Evolutionary conservation across 92 coral and sea anemone species (phyloP), one percentile per base, ranked within the genome.

Genomic region (Zoanthus solanderi): DNA sequence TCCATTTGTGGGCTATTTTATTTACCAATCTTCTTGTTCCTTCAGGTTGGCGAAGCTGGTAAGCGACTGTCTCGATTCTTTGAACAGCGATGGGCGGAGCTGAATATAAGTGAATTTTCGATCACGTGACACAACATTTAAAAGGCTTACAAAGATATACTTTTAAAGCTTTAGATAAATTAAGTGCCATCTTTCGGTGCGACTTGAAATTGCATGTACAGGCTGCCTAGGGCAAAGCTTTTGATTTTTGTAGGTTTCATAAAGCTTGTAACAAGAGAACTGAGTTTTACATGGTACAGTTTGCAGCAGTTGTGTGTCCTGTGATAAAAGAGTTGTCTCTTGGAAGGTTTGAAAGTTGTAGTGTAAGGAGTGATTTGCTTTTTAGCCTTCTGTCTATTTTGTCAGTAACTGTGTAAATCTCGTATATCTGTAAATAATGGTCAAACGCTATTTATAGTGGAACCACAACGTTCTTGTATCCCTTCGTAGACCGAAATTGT

Each of bases 1-100:
- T 7, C 56, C 56, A 37, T 37, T 37, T 4, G 42, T 50, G 56
- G 56, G 0, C 56, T 13, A 8, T 63, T 16, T 63, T 13, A 63
- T 63, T 63, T 13, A 13, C 29, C 1, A 63, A 13, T 13, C 23
- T 63, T 23, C 16, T 63, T 13, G 18, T 17, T 4, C 69, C 69
- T 63, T 12, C 85, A 97, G 99, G 99, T 97, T 76, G 99, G 99
- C 0, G 98, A 93, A 82, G 99, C 99, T 13, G 99, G 99, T 14
- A 97, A 97, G 90, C 96, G 98, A 84, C 89, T 97, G 78, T 89
- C 93, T 46, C 83, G 87, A 78, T 97, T 93, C 88, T 97, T 97
- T 66, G 97, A 95, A 75, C 87, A 88, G 68, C 94, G 98, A 52
- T 97, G 99, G 99, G 90, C 88, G 69, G 98, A 97, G 63, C 76